Conservation (phyloP, 1,140 invertebrate species). For the Medauroidea extradentata region DNA sequence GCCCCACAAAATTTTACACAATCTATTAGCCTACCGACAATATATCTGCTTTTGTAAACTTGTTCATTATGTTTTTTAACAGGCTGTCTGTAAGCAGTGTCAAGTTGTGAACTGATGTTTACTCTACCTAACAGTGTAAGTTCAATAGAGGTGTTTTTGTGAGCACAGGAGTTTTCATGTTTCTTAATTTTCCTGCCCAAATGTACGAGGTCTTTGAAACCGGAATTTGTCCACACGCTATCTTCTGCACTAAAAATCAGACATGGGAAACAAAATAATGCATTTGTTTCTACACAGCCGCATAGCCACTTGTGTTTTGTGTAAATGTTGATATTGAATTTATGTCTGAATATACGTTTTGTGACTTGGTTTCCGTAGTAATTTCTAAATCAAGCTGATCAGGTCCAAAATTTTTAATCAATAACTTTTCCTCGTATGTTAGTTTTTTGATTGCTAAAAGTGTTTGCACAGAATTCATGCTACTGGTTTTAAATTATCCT, state of each 20-base stretch:
- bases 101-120: slow-evolving; percentile 4
- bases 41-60: slow-evolving; percentile 31
- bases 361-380: slow-evolving; percentile 11
- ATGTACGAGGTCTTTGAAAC: slow-evolving; percentile 13
- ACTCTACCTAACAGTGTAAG: slow-evolving; percentile 5
- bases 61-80: slow-evolving; percentile 29
- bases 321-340: slow-evolving; percentile 18
- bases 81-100: slow-evolving; percentile 1
- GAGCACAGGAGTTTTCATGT: slow-evolving; percentile 15
- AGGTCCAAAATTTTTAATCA: slow-evolving; percentile 16
- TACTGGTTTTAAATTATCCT: too few species aligned
- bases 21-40: slow-evolving; percentile 35
- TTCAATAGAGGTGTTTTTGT: slow-evolving; percentile 5
- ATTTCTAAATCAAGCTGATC: slow-evolving; percentile 17
- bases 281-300: slow-evolving; percentile 23
- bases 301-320: slow-evolving; percentile 18
- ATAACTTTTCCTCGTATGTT: slow-evolving; percentile 9
- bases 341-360: slow-evolving; percentile 19
- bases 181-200: slow-evolving; percentile 15
- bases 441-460: too few species aligned
- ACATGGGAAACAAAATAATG: slow-evolving; percentile 26
- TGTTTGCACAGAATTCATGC: too few species aligned
- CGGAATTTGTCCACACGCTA: slow-evolving; percentile 18
- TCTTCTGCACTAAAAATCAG: slow-evolving; percentile 23
- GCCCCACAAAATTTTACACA: slow-evolving; percentile 33